phyloP scores from a whole-genome alignment of 2,888 invertebrate species.

The Eupeodes luniger region DNA sequence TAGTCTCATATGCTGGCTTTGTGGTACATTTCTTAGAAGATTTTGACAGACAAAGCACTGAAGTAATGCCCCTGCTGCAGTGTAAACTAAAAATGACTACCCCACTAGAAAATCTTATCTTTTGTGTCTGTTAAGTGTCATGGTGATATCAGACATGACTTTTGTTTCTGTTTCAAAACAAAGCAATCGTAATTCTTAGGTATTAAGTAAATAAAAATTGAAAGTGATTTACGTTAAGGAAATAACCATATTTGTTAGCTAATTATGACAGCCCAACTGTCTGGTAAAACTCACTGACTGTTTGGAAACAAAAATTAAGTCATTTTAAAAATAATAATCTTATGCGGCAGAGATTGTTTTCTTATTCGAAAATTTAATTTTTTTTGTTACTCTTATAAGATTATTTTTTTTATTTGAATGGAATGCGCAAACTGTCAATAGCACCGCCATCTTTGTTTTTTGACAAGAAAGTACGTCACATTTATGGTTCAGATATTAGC shows the following conservation, averaged over 20 bases:
- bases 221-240: constrained; percentile 40
- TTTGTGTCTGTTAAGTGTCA: constrained; percentile 4
- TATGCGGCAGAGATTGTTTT: background rate
- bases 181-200: background rate
- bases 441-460: background rate
- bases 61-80: too few relatives aligned
- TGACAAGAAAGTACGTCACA: background rate
- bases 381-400: background rate
- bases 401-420: background rate
- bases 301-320: background rate
- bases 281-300: background rate
- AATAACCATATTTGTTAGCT: constrained; percentile 20
- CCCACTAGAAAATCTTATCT: constrained; percentile 39
- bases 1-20: background rate
- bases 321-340: background rate
- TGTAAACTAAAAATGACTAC: constrained; percentile 32
- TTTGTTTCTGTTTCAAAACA: constrained; percentile 15
- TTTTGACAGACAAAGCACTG: background rate
- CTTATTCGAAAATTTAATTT: background rate
- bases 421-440: background rate
- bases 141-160: constrained; percentile 6
- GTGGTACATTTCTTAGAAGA: background rate
- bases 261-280: background rate
- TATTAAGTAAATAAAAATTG: constrained; percentile 27
- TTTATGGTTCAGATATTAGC: background rate